These are phyloP conservation scores for Achatina immaculata DNA, from an alignment of 1,140 invertebrate species.

Conservation along the genomic window DNA sequence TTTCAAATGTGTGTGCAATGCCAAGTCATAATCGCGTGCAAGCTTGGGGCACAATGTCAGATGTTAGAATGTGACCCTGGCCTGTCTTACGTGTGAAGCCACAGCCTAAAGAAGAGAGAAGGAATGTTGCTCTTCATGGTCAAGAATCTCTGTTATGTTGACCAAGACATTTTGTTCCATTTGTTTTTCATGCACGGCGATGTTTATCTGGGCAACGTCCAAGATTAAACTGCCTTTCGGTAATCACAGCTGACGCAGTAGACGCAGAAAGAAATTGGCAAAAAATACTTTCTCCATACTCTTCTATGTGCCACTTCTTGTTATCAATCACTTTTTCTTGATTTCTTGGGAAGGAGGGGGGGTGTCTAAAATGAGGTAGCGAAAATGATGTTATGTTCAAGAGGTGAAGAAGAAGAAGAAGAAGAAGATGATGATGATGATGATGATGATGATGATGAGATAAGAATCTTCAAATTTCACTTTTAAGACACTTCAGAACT, in stretches of 20 bases:
- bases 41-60: not conserved
- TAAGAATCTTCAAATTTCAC: too few species aligned
- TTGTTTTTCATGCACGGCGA: too few species aligned
- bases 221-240: too few species aligned
- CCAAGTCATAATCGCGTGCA: not conserved
- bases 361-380: too few species aligned
- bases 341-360: not conserved
- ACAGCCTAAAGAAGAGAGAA: too few species aligned
- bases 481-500: too few species aligned
- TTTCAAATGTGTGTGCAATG: not conserved
- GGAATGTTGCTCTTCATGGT: not conserved
- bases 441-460: not conserved
- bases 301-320: too few species aligned
- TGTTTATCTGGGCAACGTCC: not conserved
- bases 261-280: too few species aligned
- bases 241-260: too few species aligned
- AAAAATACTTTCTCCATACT: too few species aligned
- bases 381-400: too few species aligned
- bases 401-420: not conserved
- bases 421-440: slow-evolving; percentile 12
- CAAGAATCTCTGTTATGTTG: not conserved
- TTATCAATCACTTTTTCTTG: too few species aligned
- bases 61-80: not conserved
- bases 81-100: not conserved
- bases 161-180: not conserved